These are phyloP conservation scores for Poeciliopsis turneri DNA, from an alignment of 2,797 vertebrate species.

Conservation along the genomic window DNA sequence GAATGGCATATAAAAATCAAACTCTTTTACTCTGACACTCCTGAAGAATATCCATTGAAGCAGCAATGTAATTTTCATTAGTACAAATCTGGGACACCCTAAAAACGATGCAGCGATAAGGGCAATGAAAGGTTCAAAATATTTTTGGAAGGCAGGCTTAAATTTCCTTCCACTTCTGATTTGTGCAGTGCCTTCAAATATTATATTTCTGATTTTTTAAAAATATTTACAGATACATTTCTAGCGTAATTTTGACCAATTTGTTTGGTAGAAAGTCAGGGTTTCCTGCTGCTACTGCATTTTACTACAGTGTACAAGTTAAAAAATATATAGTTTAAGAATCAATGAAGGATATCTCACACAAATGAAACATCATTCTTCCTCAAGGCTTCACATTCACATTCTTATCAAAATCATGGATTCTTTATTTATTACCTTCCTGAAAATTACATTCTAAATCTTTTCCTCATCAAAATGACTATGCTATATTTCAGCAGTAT, in stretches of 20 bases:
- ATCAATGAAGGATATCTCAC: neutral
- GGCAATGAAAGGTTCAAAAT: neutral
- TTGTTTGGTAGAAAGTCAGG: neutral
- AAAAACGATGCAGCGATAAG: neutral
- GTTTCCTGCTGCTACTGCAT: neutral
- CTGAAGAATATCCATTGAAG: neutral
- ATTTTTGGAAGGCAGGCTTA: neutral
- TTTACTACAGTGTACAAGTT: neutral
- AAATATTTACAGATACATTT: neutral
- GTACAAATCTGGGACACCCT: neutral
- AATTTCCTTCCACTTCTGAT: neutral
- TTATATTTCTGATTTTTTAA: neutral
- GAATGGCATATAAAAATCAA: neutral
- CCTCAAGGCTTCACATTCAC: constrained; percentile 1
- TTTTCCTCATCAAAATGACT: neutral
- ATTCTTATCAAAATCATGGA: constrained; percentile 9
- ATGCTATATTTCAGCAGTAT: neutral
- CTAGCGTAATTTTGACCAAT: neutral
- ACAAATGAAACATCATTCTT: constrained; percentile 12
- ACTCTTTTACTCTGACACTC: neutral
- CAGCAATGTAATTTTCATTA: neutral
- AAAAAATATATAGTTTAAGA: neutral
- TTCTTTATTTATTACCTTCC: constrained; percentile 8
- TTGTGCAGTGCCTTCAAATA: neutral
- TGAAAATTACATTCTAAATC: neutral